These are phyloP conservation scores for Salpingus planirostris DNA, from an alignment of 2,888 invertebrate species.

Conservation along the genomic window DNA sequence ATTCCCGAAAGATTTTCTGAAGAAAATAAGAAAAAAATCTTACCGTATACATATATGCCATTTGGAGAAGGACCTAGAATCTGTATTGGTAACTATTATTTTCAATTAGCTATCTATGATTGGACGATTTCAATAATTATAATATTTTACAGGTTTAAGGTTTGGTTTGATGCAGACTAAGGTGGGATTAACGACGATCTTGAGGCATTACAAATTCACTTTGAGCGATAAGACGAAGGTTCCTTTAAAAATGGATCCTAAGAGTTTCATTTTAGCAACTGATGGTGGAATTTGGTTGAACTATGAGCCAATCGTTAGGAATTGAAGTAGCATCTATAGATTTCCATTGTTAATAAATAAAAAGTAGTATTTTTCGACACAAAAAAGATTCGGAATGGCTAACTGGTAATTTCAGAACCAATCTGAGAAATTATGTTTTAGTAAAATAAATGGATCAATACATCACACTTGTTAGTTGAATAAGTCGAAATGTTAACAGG, in stretches of 20 bases:
- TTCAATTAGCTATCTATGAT: neutral
- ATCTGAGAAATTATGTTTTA: no score
- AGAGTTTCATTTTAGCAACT: slow-evolving; percentile 15
- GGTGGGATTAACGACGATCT: neutral
- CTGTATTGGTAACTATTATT: slow-evolving; percentile 13
- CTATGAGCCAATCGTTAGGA: no score
- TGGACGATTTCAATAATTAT: neutral
- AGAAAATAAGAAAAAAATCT: slow-evolving; percentile 23
- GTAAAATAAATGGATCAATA: no score
- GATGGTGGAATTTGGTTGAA: slow-evolving; percentile 23
- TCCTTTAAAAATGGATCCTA: slow-evolving; percentile 13
- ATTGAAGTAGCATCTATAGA: no score
- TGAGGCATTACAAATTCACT: neutral
- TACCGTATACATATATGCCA: slow-evolving; percentile 23
- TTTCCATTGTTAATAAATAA: no score
- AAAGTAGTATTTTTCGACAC: no score
- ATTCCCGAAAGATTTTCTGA: slow-evolving; percentile 31
- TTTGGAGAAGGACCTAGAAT: slow-evolving; percentile 17
- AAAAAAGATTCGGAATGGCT: no score
- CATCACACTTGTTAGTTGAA: no score
- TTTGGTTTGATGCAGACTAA: slow-evolving; percentile 19
- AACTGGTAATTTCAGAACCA: no score
- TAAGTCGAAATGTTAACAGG: no score
- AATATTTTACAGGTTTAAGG: slow-evolving; percentile 25
- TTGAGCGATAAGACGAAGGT: neutral